These are phyloP conservation scores for Acrocyrtus sp. DNA, from an alignment of 2,888 invertebrate genomes.

Conservation along the genomic window DNA sequence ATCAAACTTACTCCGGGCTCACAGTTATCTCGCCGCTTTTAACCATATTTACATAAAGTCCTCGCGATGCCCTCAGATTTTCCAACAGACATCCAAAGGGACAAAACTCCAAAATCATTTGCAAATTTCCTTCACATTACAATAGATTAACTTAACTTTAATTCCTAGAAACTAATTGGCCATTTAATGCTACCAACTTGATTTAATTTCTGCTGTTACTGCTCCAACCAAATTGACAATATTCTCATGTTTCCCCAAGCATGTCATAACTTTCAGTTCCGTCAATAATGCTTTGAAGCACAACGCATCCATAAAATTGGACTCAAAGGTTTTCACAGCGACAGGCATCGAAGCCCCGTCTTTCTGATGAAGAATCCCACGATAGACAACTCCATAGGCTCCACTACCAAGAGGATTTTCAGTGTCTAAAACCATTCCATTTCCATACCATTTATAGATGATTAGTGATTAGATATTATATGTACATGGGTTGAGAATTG, in stretches of 20 bases:
- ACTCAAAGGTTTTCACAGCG: constrained; percentile 45
- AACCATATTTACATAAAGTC: constrained; percentile 27
- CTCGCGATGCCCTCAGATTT: constrained; percentile 27
- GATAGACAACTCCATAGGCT: constrained; percentile 41
- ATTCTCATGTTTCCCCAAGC: constrained; percentile 44
- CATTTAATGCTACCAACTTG: constrained; percentile 11
- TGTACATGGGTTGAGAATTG: background rate
- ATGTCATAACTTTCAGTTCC: constrained; percentile 51
- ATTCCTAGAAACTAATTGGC: background rate
- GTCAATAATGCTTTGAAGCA: constrained; percentile 46
- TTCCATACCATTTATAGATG: background rate
- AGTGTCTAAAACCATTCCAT: constrained; percentile 10
- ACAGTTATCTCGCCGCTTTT: constrained; percentile 21
- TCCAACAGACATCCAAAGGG: constrained; percentile 33
- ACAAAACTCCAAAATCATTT: constrained; percentile 46
- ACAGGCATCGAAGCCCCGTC: constrained; percentile 8
- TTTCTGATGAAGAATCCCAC: background rate
- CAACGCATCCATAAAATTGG: constrained; percentile 20
- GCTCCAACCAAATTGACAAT: constrained; percentile 45
- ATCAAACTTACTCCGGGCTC: background rate
- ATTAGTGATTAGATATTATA: background rate
- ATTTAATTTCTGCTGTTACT: constrained; percentile 29
- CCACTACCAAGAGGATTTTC: constrained; percentile 34
- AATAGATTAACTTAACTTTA: background rate
- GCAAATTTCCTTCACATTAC: constrained; percentile 29